Percentiles rank a stretch among this genome's conserved stretches.
phyloP scores from a whole-genome alignment of 1,140 invertebrate genomes.

The Zaprionus kolodkinae region DNA sequence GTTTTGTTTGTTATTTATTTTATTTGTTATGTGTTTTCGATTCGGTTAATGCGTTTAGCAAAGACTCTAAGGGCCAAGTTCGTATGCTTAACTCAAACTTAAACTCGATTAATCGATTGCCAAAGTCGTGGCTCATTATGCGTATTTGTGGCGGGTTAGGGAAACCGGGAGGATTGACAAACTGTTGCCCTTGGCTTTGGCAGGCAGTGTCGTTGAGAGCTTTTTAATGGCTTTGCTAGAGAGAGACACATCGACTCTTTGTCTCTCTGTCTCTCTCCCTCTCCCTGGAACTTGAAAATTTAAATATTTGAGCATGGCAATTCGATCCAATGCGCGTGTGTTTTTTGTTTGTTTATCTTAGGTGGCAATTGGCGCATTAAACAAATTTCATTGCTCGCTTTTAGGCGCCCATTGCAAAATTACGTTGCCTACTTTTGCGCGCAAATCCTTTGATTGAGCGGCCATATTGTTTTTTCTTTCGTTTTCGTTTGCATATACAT shows the following conservation, averaged over 20 bases:
- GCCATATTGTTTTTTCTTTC: background rate
- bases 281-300: background rate
- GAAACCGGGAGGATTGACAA: background rate
- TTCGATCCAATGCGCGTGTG: constrained; percentile 1
- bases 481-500: too few relatives aligned
- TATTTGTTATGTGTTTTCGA: background rate
- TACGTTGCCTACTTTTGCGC: constrained; percentile 44
- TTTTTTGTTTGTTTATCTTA: constrained; percentile 22
- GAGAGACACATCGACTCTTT: background rate
- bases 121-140: background rate
- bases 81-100: background rate
- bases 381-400: constrained; percentile 61
- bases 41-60: background rate
- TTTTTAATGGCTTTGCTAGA: constrained; percentile 2
- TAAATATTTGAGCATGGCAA: background rate
- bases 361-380: constrained; percentile 49
- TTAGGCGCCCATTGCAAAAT: constrained; percentile 19
- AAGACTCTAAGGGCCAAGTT: background rate
- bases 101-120: constrained; percentile 1
- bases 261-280: too few relatives aligned
- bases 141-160: background rate
- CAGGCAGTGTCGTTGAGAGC: background rate
- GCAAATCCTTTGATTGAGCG: constrained; percentile 31
- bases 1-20: background rate
- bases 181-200: background rate